phyloP scores from a whole-genome alignment of 2,113 vertebrate genomes.

The Chroicocephalus ridibundus region DNA sequence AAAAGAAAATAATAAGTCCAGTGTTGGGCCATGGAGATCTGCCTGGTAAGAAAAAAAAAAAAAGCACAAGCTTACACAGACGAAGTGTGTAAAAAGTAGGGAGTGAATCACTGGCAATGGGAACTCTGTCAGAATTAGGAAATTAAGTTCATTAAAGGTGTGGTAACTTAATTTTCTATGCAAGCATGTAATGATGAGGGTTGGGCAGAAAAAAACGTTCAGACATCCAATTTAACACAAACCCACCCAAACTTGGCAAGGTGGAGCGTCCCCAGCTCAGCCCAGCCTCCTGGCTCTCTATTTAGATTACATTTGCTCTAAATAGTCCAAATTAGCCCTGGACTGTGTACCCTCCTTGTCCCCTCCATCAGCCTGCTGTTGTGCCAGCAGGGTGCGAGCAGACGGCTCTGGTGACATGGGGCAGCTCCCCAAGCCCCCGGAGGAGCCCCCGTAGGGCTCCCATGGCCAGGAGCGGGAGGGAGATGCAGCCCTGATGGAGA shows the following conservation, averaged over 20 bases:
- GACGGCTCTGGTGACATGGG: background rate
- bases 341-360: background rate
- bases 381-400: background rate
- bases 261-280: conserved; percentile 17
- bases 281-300: conserved; percentile 37
- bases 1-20: conserved; percentile 5
- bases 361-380: background rate
- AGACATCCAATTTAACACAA: conserved; percentile 20
- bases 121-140: conserved; percentile 71
- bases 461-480: background rate
- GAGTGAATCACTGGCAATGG: conserved; percentile 75
- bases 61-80: conserved; percentile 5
- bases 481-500: background rate
- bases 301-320: conserved; percentile 24
- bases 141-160: conserved; percentile 79
- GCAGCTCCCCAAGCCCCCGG: background rate
- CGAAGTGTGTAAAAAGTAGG: conserved; percentile 64
- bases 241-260: conserved; percentile 72
- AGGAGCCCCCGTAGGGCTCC: background rate
- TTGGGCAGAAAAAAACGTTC: conserved; percentile 37
- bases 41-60: background rate
- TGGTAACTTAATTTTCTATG: conserved; percentile 72
- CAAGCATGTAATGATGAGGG: conserved; percentile 59
- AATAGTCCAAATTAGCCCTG: background rate
- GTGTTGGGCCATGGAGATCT: conserved; percentile 19